phyloP scores from a whole-genome alignment of 1,140 invertebrate genomes.

The Drosophila dunni region DNA sequence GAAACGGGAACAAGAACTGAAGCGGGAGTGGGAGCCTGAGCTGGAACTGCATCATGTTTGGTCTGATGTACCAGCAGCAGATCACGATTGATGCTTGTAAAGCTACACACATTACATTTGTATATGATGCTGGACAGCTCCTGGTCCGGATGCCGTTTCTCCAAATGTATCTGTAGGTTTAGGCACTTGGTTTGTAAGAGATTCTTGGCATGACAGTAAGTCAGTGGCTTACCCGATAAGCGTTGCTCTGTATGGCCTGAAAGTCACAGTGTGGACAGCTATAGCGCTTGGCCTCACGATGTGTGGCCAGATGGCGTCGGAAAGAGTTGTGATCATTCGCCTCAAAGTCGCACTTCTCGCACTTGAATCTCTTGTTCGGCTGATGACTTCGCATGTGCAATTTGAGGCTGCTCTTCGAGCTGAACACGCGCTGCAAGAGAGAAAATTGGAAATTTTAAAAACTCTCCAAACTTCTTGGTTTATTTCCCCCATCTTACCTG shows the following conservation, averaged over 20 bases:
- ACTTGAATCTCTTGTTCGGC: slow-evolving; percentile 93
- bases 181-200: not conserved
- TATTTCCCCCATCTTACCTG: slow-evolving; percentile 54
- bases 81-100: slow-evolving; percentile 73
- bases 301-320: slow-evolving; percentile 91
- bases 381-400: slow-evolving; percentile 89
- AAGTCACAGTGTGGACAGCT: slow-evolving; percentile 90
- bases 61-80: slow-evolving; percentile 74
- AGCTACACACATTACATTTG: slow-evolving; percentile 70
- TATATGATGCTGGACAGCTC: slow-evolving; percentile 70
- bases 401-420: slow-evolving; percentile 87
- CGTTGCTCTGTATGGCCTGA: slow-evolving; percentile 88
- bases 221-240: slow-evolving; percentile 86
- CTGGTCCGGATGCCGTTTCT: slow-evolving; percentile 74
- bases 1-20: not conserved
- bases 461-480: not conserved
- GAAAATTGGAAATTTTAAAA: not conserved
- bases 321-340: slow-evolving; percentile 93
- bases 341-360: slow-evolving; percentile 90
- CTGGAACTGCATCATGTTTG: slow-evolving; percentile 61
- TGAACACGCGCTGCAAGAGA: slow-evolving; percentile 86
- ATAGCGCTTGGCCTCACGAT: slow-evolving; percentile 88
- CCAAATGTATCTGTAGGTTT: slow-evolving; percentile 66
- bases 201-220: not conserved
- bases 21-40: not conserved